A percentile compares a stretch with the other conserved stretches of the same genome.
Conservation (phyloP, 2,113 vertebrate genomes). For the Eulemur rufifrons region DNA sequence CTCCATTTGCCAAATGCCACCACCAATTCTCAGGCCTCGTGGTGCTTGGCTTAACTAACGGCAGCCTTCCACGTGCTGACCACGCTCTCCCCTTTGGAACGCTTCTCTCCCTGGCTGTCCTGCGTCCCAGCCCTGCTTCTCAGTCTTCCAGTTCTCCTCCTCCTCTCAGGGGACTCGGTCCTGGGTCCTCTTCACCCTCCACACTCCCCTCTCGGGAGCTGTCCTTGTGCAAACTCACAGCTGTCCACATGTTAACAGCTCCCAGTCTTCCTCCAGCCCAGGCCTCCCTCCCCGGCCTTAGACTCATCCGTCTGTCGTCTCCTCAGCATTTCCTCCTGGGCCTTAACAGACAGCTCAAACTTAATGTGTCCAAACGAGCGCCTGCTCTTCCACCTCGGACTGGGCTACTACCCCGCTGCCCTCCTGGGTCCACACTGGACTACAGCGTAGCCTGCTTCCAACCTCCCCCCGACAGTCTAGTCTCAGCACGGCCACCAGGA, state of each 20-base stretch:
- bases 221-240: background rate
- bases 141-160: background rate
- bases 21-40: background rate
- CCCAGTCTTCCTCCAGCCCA: background rate
- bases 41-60: background rate
- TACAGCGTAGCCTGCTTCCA: background rate
- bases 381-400: background rate
- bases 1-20: background rate
- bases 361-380: rapidly evolving
- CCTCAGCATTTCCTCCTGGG: background rate
- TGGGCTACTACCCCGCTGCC: background rate
- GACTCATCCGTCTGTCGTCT: background rate
- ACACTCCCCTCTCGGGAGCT: background rate
- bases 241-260: background rate
- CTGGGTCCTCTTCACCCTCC: background rate
- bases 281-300: background rate
- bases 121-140: background rate
- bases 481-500: background rate
- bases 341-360: background rate
- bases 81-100: background rate
- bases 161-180: background rate
- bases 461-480: background rate
- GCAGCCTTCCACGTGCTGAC: too few species aligned
- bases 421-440: background rate
- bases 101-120: too few species aligned